Percentiles rank a stretch among this genome's conserved stretches.
phyloP scores from a whole-genome alignment of 2,797 vertebrate genomes.

The Fistularia tabacaria region DNA sequence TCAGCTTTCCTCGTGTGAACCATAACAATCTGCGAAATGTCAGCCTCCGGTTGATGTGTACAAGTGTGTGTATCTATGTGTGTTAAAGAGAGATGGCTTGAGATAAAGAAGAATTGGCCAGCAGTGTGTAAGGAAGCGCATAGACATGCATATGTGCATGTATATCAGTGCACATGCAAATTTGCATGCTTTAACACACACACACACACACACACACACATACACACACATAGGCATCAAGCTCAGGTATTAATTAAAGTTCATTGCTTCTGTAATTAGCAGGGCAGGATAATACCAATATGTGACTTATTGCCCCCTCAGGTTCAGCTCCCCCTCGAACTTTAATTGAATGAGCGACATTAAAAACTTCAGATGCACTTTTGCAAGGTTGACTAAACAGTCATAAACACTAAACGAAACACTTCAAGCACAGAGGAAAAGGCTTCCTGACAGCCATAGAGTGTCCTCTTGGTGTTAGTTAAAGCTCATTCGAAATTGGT shows the following conservation, averaged over 20 bases:
- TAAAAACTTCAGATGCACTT: slow-evolving; percentile 71
- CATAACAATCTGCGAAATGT: slow-evolving; percentile 60
- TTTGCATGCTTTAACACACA: slow-evolving; percentile 49
- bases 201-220: slow-evolving; percentile 19
- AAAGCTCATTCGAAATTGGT: no score
- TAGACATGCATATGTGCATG: slow-evolving; percentile 1
- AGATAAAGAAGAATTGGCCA: slow-evolving; percentile 54
- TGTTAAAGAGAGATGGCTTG: slow-evolving; percentile 48
- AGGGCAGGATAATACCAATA: slow-evolving; percentile 72
- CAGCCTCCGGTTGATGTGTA: slow-evolving; percentile 35
- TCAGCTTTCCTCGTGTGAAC: slow-evolving; percentile 54
- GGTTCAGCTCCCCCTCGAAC: slow-evolving; percentile 61
- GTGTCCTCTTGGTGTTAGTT: no score
- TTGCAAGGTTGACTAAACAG: slow-evolving; percentile 72
- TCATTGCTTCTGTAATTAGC: slow-evolving; percentile 76
- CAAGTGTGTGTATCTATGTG: slow-evolving; percentile 20
- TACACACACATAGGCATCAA: slow-evolving; percentile 16
- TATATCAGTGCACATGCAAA: background rate
- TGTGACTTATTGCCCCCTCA: slow-evolving; percentile 68
- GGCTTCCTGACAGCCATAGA: slow-evolving; percentile 19
- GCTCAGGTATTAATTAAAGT: slow-evolving; percentile 74
- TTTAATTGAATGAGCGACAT: slow-evolving; percentile 75
- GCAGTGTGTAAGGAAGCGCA: slow-evolving; percentile 35
- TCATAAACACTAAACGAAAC: slow-evolving; percentile 63
- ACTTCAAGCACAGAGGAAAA: slow-evolving; percentile 26